Evolutionary conservation across 2,797 vertebrate genomes (phyloP).

Genomic region (Okamejei kenojei): DNA sequence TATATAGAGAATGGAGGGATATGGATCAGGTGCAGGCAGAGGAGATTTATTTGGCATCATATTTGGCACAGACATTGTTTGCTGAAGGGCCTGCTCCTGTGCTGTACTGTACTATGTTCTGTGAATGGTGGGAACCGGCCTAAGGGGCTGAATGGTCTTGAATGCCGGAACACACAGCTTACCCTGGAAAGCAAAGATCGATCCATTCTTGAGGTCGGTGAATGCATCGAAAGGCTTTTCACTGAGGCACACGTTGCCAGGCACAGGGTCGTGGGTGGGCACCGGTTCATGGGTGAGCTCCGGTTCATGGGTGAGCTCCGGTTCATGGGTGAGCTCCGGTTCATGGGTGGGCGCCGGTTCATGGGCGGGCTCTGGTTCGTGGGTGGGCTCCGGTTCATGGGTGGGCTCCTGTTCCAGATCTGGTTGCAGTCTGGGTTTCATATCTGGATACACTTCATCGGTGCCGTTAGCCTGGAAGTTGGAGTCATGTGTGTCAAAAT

Average conservation of each 20-base stretch:
- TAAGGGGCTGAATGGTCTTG: neutral
- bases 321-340: rapidly evolving
- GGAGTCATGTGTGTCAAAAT: rapidly evolving
- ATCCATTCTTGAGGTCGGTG: conserved; percentile 85
- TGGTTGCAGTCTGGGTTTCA: conserved; percentile 29
- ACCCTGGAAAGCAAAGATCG: conserved; percentile 89
- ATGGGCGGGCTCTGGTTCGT: neutral
- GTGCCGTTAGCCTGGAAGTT: rapidly evolving
- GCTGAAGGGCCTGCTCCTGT: no score
- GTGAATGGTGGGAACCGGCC: neutral
- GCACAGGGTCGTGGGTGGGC: conserved; percentile 50
- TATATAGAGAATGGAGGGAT: no score
- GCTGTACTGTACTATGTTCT: no score
- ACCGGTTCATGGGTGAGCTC: conserved; percentile 54
- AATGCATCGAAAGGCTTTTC: conserved; percentile 79
- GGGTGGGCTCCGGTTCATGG: neutral
- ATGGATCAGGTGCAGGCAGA: no score
- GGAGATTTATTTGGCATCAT: no score
- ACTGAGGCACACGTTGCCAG: conserved; percentile 47
- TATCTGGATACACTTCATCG: neutral
- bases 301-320: rapidly evolving
- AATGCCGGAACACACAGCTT: neutral
- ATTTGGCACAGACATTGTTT: no score
- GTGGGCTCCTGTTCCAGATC: neutral
- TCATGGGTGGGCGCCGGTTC: conserved; percentile 39